Percentiles rank a stretch among this genome's conserved stretches.
Conservation (phyloP, 1,140 invertebrate genomes). For the Bombus ignitus region DNA sequence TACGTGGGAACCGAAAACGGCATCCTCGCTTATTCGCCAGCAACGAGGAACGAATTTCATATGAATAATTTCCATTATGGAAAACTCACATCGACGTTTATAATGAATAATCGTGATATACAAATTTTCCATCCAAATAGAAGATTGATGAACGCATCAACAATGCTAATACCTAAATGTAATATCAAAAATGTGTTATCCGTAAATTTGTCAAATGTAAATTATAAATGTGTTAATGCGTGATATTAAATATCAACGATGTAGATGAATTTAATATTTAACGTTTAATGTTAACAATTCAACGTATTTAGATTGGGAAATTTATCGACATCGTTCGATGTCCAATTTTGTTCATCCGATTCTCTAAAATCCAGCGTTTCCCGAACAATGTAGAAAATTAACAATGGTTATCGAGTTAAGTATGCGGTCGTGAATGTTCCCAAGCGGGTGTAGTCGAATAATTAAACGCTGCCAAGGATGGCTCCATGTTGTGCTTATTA, state of each 20-base stretch:
- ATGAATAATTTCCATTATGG: too few relatives aligned
- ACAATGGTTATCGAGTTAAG: not conserved
- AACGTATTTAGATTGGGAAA: too few relatives aligned
- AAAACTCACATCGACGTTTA: too few relatives aligned
- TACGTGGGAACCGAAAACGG: not conserved
- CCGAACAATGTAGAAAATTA: not conserved
- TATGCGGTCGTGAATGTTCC: constrained; percentile 9
- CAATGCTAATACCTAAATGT: not conserved
- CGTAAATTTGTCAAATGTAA: too few relatives aligned
- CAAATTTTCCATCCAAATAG: too few relatives aligned
- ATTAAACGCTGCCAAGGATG: constrained; percentile 71
- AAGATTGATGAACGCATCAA: too few relatives aligned
- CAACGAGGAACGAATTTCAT: not conserved
- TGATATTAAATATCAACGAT: too few relatives aligned
- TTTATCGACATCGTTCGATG: too few relatives aligned
- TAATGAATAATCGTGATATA: too few relatives aligned
- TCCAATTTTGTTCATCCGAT: not conserved
- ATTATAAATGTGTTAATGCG: too few relatives aligned
- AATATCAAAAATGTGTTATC: not conserved
- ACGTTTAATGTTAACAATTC: too few relatives aligned
- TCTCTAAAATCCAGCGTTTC: not conserved
- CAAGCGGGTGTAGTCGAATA: constrained; percentile 35
- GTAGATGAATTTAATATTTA: not conserved
- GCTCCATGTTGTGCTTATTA: constrained; percentile 63
- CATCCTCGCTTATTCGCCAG: not conserved